These are phyloP conservation scores for Euphydryas editha DNA, from an alignment of 2,888 invertebrate species.

Conservation along the genomic window DNA sequence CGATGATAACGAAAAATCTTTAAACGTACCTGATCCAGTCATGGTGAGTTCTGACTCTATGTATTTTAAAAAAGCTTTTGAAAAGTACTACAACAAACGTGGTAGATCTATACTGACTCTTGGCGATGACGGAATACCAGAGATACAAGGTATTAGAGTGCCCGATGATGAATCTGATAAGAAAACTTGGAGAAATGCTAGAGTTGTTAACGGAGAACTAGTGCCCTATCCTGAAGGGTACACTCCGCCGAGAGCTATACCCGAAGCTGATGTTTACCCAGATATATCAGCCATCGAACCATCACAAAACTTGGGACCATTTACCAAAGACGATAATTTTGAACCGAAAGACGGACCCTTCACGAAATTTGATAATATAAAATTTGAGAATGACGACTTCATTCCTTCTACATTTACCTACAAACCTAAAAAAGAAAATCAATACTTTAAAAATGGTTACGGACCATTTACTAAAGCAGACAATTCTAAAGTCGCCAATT, in stretches of 20 bases:
- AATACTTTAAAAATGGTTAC: slow-evolving; percentile 75
- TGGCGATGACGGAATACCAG: slow-evolving; percentile 89
- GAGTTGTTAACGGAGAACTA: slow-evolving; percentile 93
- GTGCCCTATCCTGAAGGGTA: slow-evolving; percentile 89
- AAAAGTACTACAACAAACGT: slow-evolving; percentile 82
- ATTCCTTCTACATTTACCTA: slow-evolving; percentile 65
- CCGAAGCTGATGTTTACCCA: slow-evolving; percentile 83
- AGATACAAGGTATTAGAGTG: slow-evolving; percentile 91
- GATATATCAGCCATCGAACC: slow-evolving; percentile 57
- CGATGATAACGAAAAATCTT: slow-evolving; percentile 72
- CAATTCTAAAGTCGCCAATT: slow-evolving; percentile 83
- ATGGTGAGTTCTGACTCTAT: slow-evolving; percentile 86
- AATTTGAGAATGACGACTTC: slow-evolving; percentile 67
- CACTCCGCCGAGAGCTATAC: slow-evolving; percentile 85
- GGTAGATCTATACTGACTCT: slow-evolving; percentile 86
- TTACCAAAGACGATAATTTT: slow-evolving; percentile 85
- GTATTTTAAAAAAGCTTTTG: slow-evolving; percentile 80
- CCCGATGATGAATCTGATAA: slow-evolving; percentile 93
- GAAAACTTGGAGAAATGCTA: slow-evolving; percentile 94
- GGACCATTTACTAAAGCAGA: slow-evolving; percentile 86
- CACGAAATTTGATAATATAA: slow-evolving; percentile 83
- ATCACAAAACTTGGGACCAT: slow-evolving; percentile 81
- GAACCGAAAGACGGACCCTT: slow-evolving; percentile 83
- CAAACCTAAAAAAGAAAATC: slow-evolving; percentile 73
- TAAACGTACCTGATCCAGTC: slow-evolving; percentile 87